Conservation (phyloP, 2,888 invertebrate genomes). For the Oscheius onirici region DNA sequence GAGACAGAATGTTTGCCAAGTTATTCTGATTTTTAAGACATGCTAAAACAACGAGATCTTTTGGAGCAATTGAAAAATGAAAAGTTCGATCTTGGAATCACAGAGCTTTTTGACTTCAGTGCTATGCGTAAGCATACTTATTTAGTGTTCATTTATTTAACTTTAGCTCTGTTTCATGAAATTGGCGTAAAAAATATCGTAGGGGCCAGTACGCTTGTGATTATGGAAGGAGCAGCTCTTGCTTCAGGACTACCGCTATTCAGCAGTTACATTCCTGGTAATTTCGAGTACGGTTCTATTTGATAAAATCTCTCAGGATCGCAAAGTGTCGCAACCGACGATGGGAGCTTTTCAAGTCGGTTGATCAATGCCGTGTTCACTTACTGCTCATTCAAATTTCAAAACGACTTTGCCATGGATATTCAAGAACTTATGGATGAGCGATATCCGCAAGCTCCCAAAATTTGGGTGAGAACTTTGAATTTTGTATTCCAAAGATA, state of each 20-base stretch:
- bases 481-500: not conserved
- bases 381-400: slow-evolving; percentile 24
- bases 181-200: slow-evolving; percentile 22
- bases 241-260: slow-evolving; percentile 25
- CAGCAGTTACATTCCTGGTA: slow-evolving; percentile 30
- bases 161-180: slow-evolving; percentile 30
- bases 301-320: slow-evolving; percentile 8
- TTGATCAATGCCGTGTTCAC: slow-evolving; percentile 11
- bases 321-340: slow-evolving; percentile 11
- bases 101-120: slow-evolving; percentile 30
- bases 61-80: slow-evolving; percentile 23
- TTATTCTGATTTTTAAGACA: not conserved
- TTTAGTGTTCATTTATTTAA: too few relatives aligned
- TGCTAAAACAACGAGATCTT: slow-evolving; percentile 13
- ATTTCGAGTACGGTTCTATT: not conserved
- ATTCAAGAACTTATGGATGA: slow-evolving; percentile 21
- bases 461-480: slow-evolving; percentile 8
- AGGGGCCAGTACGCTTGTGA: slow-evolving; percentile 12
- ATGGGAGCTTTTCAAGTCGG: slow-evolving; percentile 17
- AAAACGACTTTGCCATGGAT: slow-evolving; percentile 8
- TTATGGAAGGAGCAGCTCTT: slow-evolving; percentile 31
- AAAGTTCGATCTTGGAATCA: slow-evolving; percentile 33
- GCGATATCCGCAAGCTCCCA: slow-evolving; percentile 7
- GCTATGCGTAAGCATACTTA: slow-evolving; percentile 14
- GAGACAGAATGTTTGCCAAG: too few relatives aligned